Evolutionary conservation across 1,140 invertebrate genomes (phyloP).

Genomic region (Penaeus japonicus): DNA sequence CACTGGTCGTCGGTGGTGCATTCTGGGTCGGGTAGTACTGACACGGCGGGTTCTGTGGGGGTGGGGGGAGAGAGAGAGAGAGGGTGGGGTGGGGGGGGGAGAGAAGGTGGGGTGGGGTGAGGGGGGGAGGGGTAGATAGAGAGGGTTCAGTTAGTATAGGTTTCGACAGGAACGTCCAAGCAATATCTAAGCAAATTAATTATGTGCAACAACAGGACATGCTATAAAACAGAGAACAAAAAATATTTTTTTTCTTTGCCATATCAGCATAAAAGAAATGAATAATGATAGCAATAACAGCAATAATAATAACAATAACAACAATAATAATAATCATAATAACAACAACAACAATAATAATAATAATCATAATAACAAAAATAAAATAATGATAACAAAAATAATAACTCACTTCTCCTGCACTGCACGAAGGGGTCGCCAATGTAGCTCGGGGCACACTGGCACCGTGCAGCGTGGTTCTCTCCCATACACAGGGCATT

Average conservation of each 20-base stretch:
- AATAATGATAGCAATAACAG: too few species aligned
- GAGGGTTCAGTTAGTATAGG: too few species aligned
- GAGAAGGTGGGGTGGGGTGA: too few species aligned
- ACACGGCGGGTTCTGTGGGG: slow-evolving; percentile 73
- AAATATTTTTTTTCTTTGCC: too few species aligned
- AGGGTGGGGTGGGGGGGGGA: too few species aligned
- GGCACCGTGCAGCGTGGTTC: slow-evolving; percentile 79
- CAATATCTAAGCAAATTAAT: too few species aligned
- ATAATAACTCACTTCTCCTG: slow-evolving; percentile 63
- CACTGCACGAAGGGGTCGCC: slow-evolving; percentile 87
- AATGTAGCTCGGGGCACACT: slow-evolving; percentile 78
- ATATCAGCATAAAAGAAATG: too few species aligned
- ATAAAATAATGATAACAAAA: not conserved
- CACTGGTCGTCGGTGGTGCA: slow-evolving; percentile 83
- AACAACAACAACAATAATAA: not conserved
- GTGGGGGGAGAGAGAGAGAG: slow-evolving; percentile 72
- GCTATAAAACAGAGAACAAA: too few species aligned
- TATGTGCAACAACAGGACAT: too few species aligned
- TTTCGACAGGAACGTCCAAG: too few species aligned
- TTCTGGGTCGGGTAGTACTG: slow-evolving; percentile 76
- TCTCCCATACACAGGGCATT: slow-evolving; percentile 83
- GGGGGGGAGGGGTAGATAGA: too few species aligned
- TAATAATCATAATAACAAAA: not conserved
- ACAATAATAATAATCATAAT: not conserved
- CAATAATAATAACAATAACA: not conserved